phyloP scores from a whole-genome alignment of 2,113 vertebrate species.

The Delphinapterus leucas region DNA sequence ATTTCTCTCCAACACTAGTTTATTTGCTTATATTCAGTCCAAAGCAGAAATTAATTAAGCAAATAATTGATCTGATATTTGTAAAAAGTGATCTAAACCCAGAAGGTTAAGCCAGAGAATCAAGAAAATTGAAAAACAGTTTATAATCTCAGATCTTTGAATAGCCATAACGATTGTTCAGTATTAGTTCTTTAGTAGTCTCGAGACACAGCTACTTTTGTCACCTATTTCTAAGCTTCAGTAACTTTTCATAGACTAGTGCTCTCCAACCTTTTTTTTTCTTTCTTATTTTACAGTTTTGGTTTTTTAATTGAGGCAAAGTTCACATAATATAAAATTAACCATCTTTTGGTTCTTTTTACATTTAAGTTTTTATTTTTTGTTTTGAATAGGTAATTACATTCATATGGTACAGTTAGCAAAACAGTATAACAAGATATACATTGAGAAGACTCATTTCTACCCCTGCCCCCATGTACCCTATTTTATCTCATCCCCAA shows the following conservation, averaged over 20 bases:
- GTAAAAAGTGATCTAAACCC: not conserved
- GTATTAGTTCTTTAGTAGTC: not conserved
- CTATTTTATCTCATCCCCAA: not conserved
- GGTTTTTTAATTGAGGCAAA: not conserved
- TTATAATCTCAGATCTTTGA: conserved; percentile 10
- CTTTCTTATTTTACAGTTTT: not conserved
- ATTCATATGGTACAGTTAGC: not conserved
- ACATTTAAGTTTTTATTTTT: not conserved
- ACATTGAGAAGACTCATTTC: not conserved
- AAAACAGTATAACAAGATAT: not conserved
- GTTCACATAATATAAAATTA: not conserved
- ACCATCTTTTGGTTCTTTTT: not conserved
- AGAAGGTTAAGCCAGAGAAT: not conserved
- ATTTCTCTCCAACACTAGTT: not conserved
- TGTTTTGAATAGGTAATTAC: conserved; percentile 23
- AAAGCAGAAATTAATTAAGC: not conserved
- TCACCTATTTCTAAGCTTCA: not conserved
- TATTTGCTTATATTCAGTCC: not conserved
- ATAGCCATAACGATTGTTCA: not conserved
- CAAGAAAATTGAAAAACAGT: conserved; percentile 11
- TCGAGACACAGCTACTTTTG: not conserved
- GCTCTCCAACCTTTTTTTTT: not conserved
- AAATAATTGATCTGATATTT: not conserved
- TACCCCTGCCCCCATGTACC: not conserved
- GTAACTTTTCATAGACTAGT: not conserved